Base-by-base conservation (phyloP, 2,113 vertebrate genomes). In the Sprattus sprattus region DNA sequence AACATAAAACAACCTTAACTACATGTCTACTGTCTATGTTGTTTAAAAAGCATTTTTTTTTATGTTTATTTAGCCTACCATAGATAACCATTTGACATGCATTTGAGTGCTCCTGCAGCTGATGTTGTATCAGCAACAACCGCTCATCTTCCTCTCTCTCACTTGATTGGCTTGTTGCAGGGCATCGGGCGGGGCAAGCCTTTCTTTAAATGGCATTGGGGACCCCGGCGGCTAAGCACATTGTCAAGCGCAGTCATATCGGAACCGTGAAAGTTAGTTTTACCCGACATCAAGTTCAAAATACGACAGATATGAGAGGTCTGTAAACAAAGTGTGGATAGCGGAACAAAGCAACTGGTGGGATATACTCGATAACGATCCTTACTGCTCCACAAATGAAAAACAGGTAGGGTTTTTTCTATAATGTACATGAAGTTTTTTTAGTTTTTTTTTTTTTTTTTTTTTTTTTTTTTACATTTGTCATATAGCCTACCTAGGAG, bases 181-280 rank as follows among this genome's bases (percentile, higher is more conserved):
- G 39, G 52, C 10, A 4, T 86, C 57, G 91, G 93, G 93, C 89
- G 93, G 89, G 49, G 44, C 81, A 25, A 8, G 86, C 89, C 86
- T 91, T 89, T 89, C 84, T 91, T 94, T 94, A 95, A 95, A 95
- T 88, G 86, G 92, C 90, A 92, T 91, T 89, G 92, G 84, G 82
- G 87, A 89, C 87, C 81, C 84, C 87, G 75, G 84, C 49, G 20
- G 89, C 86, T 82, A 86, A 90, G 86, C 93, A 93, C 93, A 93
- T 89, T 87, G 91, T 81, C 86, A 84, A 89, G 90, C 85, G 87
- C 85, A 86, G 82, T 83, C 82, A 81, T 45, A 39, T 78, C 71
- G 39, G 71, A 32, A 78, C 71, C 71, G 32, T 78, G 11, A 78
- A 39, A 78, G 71, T 78, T 64, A 71, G 28, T 32, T 71, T 78